Evolutionary conservation across 2,113 vertebrate species (phyloP).

Genomic region (Hemicordylus capensis): DNA sequence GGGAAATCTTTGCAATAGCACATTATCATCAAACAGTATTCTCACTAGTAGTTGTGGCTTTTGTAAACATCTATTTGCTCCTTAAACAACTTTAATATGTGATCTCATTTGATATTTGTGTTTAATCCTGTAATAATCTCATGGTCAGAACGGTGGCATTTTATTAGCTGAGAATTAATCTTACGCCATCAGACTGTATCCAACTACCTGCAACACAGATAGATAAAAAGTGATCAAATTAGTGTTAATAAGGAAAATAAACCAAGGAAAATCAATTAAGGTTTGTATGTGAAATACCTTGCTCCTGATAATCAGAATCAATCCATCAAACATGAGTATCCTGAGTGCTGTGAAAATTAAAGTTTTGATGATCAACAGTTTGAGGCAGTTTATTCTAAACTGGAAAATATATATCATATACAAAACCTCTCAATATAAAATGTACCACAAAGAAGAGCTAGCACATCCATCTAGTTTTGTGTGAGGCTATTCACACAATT

Average conservation of each 20-base stretch:
- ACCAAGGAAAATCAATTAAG: constrained; percentile 7
- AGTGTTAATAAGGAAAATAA: constrained; percentile 6
- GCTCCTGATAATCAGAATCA: constrained; percentile 27
- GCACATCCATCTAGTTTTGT: background rate
- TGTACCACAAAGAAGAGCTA: background rate
- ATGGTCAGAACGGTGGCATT: background rate
- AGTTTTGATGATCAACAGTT: constrained; percentile 28
- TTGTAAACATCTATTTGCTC: rapidly evolving
- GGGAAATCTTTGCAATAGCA: background rate
- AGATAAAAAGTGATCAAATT: constrained; percentile 27
- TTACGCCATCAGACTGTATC: background rate
- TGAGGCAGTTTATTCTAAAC: constrained; percentile 34
- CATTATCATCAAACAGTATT: background rate
- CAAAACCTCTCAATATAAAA: background rate
- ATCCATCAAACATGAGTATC: constrained; percentile 14
- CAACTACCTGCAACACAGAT: background rate
- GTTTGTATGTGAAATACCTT: constrained; percentile 1
- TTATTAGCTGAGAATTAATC: background rate
- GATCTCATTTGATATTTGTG: background rate
- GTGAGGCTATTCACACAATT: no score
- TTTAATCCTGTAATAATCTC: background rate
- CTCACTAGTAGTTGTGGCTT: background rate
- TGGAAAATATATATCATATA: background rate
- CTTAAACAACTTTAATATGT: background rate
- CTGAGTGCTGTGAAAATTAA: constrained; percentile 11